Evolutionary conservation across 2,113 vertebrate genomes (phyloP).

Genomic region (Nibea albiflora): DNA sequence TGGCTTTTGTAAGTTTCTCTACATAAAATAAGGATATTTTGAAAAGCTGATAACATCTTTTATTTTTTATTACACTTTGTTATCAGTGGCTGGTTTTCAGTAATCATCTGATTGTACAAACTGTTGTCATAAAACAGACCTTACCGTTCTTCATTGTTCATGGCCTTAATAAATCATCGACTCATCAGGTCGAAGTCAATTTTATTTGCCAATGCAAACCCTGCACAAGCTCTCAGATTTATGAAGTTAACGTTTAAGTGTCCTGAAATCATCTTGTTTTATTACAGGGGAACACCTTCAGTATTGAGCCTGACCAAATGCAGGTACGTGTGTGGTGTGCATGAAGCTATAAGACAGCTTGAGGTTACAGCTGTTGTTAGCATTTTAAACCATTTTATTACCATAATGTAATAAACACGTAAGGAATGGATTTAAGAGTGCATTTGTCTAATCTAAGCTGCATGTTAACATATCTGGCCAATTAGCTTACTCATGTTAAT

Average conservation of each 20-base stretch:
- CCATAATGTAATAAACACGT: no score
- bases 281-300: constrained; percentile 87
- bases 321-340: constrained; percentile 84
- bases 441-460: no score
- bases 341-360: background rate
- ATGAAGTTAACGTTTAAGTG: constrained; percentile 51
- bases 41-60: constrained; percentile 27
- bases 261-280: constrained; percentile 21
- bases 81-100: constrained; percentile 18
- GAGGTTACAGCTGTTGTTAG: no score
- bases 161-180: constrained; percentile 1
- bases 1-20: constrained; percentile 88
- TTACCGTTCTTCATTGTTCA: background rate
- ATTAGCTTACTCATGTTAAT: no score
- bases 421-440: no score
- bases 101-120: background rate
- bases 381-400: no score
- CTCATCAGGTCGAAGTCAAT: background rate
- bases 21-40: background rate
- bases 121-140: constrained; percentile 9
- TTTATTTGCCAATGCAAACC: background rate
- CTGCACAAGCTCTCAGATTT: background rate
- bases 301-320: constrained; percentile 95
- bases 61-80: constrained; percentile 10
- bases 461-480: no score